These are phyloP conservation scores for Tor tambroides DNA, from an alignment of 2,113 vertebrate genomes.

Conservation along the genomic window DNA sequence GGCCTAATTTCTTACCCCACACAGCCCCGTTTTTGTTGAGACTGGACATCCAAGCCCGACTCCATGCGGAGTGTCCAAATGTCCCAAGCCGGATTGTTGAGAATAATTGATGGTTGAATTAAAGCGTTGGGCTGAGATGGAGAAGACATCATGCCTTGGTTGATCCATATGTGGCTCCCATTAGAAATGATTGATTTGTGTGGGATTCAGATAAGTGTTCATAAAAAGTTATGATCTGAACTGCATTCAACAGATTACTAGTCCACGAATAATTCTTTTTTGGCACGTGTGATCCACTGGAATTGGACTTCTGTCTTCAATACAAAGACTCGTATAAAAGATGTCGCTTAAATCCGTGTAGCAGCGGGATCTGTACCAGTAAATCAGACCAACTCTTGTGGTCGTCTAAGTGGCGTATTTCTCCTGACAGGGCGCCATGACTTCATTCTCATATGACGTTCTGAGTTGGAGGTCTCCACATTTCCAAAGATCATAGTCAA, in stretches of 20 bases:
- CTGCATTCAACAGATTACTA: constrained; percentile 34
- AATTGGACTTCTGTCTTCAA: neutral
- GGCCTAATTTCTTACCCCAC: constrained; percentile 56
- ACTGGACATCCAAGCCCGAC: constrained; percentile 45
- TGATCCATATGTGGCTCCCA: constrained; percentile 41
- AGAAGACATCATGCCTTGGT: neutral
- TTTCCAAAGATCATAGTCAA: constrained; percentile 49
- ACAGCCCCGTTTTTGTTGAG: constrained; percentile 60
- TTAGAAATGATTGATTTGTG: constrained; percentile 35
- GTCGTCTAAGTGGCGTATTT: neutral
- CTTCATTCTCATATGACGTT: constrained; percentile 51
- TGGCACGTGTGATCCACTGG: neutral
- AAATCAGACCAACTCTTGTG: constrained; percentile 14
- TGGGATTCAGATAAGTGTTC: constrained; percentile 28
- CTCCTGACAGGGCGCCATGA: constrained; percentile 39
- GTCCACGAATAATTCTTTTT: neutral
- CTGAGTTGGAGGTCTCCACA: constrained; percentile 20
- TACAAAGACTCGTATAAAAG: constrained; percentile 3
- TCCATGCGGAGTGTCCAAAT: constrained; percentile 6
- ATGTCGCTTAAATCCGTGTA: constrained; percentile 13
- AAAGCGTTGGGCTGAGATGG: neutral
- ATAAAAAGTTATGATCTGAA: constrained; percentile 50
- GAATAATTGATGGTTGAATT: constrained; percentile 33
- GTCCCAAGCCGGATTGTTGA: constrained; percentile 16
- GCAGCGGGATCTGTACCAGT: constrained; percentile 1